Evolutionary conservation across 2,888 invertebrate species (phyloP), one percentile per base, ranked within the genome.

Genomic region (Rhagophthalmus giganteus): DNA sequence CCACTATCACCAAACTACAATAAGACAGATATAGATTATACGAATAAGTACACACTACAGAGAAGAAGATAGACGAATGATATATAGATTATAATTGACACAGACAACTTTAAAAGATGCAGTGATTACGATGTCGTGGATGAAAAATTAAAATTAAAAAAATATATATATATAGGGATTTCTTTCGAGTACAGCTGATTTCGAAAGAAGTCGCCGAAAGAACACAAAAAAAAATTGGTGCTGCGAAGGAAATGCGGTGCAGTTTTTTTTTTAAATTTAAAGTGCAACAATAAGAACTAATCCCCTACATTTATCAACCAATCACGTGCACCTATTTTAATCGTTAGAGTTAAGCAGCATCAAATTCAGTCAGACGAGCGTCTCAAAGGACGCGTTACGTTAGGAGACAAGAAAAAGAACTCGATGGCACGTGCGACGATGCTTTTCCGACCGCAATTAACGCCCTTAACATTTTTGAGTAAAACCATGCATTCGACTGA

Each of bases 1-100:
- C 64, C 61, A 64, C 67, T 68, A 64, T 58, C 48, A 54, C 63
- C 60, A 64, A n/a, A 59, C 63, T 57, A 64, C 62, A 60, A 61
- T 61, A 63, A 61, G 62, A 66, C 61, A 65, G 64, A 61, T 60
- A 64, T 59, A 62, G 63, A 60, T 20, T 55, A 54, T 32, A 45
- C 45, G 51, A 45, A 39, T 51, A 45, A 55, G 58, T 60, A 56
- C 51, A 60, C 49, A 49, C 56, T 62, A 62, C 50, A 57, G 57
- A 59, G 44, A 49, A 37, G 45, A 28, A 40, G 40, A 31, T 13
- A 55, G 48, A 65, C 59, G 63, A 57, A 61, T 67, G 66, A 67
- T 68, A 69, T 64, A 59, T 62, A 34, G 63, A 61, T 63, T 64
- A 60, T 59, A 59, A 59, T 59, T 59, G 59, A 59, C 59, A 59